Conservation (phyloP, 2,797 vertebrate species). For the Loriculus beryllinus region DNA sequence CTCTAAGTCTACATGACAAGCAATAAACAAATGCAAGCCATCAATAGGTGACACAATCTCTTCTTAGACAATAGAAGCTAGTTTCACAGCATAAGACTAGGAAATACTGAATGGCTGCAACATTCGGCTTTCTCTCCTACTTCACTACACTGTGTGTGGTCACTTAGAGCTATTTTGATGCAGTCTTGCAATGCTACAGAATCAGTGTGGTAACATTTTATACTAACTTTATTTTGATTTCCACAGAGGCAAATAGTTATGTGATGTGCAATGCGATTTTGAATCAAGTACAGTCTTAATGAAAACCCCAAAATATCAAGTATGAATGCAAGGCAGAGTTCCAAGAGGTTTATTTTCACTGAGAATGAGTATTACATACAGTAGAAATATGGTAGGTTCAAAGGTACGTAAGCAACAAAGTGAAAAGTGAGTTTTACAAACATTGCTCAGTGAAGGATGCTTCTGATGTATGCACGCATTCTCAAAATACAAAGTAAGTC, state of each 20-base stretch:
- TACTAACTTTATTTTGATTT: background rate
- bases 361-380: background rate
- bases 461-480: fast-evolving
- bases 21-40: constrained; percentile 33
- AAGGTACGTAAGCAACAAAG: fast-evolving
- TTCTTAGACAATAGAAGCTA: background rate
- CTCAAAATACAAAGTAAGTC: background rate
- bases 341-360: background rate
- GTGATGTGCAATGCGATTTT: background rate
- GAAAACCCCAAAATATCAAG: background rate
- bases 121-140: background rate
- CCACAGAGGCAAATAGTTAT: background rate
- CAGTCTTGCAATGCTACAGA: background rate
- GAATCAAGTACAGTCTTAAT: background rate
- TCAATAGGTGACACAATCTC: constrained; percentile 4
- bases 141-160: constrained; percentile 15
- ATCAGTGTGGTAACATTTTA: background rate
- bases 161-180: background rate
- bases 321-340: background rate
- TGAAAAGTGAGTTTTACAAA: background rate
- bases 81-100: background rate
- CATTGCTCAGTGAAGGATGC: background rate
- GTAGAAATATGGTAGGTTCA: background rate
- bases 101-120: background rate
- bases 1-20: background rate